Evolutionary conservation across 2,888 invertebrate genomes (phyloP).

Genomic region (Tipula helvola): DNA sequence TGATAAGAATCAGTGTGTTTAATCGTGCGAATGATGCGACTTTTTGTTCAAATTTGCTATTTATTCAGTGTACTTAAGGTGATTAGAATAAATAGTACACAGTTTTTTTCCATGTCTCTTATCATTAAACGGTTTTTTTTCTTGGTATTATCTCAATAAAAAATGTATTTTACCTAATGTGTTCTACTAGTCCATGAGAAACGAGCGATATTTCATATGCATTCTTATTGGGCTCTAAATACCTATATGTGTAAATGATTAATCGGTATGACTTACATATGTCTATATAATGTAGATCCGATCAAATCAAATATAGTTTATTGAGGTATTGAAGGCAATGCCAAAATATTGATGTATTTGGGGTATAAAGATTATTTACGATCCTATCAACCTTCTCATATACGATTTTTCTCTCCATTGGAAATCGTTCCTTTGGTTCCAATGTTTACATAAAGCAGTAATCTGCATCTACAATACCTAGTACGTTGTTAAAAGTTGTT

Average conservation of each 20-base stretch:
- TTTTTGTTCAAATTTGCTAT: background rate
- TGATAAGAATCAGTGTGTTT: background rate
- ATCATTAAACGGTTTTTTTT: background rate
- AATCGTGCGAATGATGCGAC: background rate
- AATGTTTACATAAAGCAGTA: too few relatives aligned
- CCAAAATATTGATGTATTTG: too few relatives aligned
- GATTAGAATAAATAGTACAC: background rate
- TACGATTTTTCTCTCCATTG: too few relatives aligned
- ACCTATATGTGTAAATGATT: background rate
- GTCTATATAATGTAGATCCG: too few relatives aligned
- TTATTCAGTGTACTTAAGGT: background rate
- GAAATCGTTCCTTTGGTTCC: too few relatives aligned
- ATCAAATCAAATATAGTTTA: too few relatives aligned
- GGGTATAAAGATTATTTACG: too few relatives aligned
- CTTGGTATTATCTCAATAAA: background rate
- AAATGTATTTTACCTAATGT: background rate
- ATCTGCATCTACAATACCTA: too few relatives aligned
- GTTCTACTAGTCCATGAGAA: background rate
- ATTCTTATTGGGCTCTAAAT: background rate
- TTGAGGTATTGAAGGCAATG: too few relatives aligned
- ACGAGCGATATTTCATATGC: background rate
- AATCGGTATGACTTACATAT: too few relatives aligned
- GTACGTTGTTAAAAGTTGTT: too few relatives aligned
- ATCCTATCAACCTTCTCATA: too few relatives aligned
- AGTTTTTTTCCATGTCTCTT: background rate